Conservation (phyloP, 2,113 vertebrate species). For the Glaucomys volans region DNA sequence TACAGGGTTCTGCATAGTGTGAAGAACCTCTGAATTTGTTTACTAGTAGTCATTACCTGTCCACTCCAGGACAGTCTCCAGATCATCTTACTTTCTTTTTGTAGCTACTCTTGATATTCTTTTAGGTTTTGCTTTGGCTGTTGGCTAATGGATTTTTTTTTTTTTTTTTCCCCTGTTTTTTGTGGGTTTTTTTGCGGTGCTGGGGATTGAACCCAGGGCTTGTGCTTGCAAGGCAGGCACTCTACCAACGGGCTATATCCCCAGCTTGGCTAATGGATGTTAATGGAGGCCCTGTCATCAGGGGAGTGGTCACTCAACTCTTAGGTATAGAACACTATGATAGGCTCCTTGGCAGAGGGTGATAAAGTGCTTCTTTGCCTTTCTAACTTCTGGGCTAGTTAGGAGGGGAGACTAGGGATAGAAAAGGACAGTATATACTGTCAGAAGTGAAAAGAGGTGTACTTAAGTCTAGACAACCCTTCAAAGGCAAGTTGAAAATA, state of each 20-base stretch:
- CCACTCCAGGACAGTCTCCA: too few species aligned
- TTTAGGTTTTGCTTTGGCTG: neutral
- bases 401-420: neutral
- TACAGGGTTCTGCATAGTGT: neutral
- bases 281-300: neutral
- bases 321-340: neutral
- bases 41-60: too few species aligned
- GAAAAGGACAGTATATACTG: neutral
- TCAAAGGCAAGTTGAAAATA: neutral
- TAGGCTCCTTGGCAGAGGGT: neutral
- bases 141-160: too few species aligned
- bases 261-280: too few species aligned
- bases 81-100: neutral
- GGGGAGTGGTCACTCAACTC: neutral
- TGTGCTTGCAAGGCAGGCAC: too few species aligned
- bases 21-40: neutral
- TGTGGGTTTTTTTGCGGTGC: too few species aligned
- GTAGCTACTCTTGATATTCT: neutral
- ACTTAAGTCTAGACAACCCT: neutral
- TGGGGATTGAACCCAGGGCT: too few species aligned
- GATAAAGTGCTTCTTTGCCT: neutral
- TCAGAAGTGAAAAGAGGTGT: neutral
- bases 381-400: neutral
- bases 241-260: too few species aligned
- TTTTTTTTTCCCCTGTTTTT: too few species aligned